Evolutionary conservation across 2,888 invertebrate species (phyloP).

Genomic region (Andrena chrysosceles): DNA sequence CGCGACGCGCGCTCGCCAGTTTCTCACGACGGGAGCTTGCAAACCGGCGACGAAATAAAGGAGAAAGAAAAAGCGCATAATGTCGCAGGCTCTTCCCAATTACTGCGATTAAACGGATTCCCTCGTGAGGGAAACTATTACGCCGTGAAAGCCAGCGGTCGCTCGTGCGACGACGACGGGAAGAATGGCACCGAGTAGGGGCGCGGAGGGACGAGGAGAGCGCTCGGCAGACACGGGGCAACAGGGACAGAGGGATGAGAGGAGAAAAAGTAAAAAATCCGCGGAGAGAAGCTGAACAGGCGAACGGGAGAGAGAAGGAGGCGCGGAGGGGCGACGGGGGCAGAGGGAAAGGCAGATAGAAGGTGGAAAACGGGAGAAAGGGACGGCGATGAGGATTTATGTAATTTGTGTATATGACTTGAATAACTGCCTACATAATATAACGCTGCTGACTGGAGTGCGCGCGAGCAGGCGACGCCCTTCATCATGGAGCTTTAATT

Average conservation of each 20-base stretch:
- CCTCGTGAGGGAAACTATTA: conserved; percentile 69
- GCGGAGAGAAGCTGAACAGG: conserved; percentile 3
- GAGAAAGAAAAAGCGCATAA: conserved; percentile 60
- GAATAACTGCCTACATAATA: conserved; percentile 82
- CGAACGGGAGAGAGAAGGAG: neutral
- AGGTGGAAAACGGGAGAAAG: conserved; percentile 40
- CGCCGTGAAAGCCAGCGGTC: conserved; percentile 67
- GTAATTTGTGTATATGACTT: conserved; percentile 82
- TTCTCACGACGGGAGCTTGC: conserved; percentile 39
- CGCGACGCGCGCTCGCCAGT: conserved; percentile 18
- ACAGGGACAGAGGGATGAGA: conserved; percentile 8
- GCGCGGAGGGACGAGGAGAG: neutral
- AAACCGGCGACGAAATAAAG: conserved; percentile 48
- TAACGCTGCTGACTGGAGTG: conserved; percentile 70
- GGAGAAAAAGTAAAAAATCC: conserved; percentile 11
- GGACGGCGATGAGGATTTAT: conserved; percentile 77
- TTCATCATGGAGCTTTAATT: conserved; percentile 82
- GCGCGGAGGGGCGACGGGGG: neutral
- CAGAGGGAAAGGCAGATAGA: conserved; percentile 51
- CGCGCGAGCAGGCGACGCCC: conserved; percentile 73
- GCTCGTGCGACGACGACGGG: conserved; percentile 48
- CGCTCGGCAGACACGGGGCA: neutral
- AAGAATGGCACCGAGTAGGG: conserved; percentile 42
- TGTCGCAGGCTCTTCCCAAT: conserved; percentile 67
- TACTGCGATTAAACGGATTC: conserved; percentile 70